Evolutionary conservation across 2,888 invertebrate species (phyloP).

Genomic region (Apotomis capreana): DNA sequence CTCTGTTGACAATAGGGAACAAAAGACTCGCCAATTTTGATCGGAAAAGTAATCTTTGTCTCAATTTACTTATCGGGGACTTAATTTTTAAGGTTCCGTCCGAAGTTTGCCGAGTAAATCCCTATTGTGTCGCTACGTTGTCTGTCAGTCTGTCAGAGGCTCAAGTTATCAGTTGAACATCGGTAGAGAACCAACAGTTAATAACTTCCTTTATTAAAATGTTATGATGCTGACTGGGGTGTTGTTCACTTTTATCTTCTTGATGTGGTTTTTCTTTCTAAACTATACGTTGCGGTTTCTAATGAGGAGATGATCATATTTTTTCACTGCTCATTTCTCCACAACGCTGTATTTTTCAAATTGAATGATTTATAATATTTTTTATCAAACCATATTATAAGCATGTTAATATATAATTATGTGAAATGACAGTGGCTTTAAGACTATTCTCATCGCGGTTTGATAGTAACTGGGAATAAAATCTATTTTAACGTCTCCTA

Average conservation of each 20-base stretch:
- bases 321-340: no score
- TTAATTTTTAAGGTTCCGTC: conserved; percentile 49
- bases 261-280: neutral
- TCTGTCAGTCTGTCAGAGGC: conserved; percentile 25
- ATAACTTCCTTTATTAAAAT: neutral
- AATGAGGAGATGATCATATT: neutral
- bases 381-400: no score
- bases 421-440: no score
- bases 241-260: neutral
- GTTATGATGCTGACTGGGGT: neutral
- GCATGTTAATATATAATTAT: no score
- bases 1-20: conserved; percentile 66
- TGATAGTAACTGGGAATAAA: no score
- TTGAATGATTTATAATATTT: no score
- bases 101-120: conserved; percentile 26
- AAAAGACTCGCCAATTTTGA: conserved; percentile 58
- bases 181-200: neutral
- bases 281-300: neutral
- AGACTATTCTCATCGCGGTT: no score
- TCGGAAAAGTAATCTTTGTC: conserved; percentile 54
- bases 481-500: neutral
- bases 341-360: no score
- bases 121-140: conserved; percentile 27
- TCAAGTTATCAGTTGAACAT: conserved; percentile 13
- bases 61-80: conserved; percentile 66